Evolutionary conservation across 2,888 invertebrate species (phyloP), one percentile per base, ranked within the genome.

Genomic region (Xestia xanthographa): DNA sequence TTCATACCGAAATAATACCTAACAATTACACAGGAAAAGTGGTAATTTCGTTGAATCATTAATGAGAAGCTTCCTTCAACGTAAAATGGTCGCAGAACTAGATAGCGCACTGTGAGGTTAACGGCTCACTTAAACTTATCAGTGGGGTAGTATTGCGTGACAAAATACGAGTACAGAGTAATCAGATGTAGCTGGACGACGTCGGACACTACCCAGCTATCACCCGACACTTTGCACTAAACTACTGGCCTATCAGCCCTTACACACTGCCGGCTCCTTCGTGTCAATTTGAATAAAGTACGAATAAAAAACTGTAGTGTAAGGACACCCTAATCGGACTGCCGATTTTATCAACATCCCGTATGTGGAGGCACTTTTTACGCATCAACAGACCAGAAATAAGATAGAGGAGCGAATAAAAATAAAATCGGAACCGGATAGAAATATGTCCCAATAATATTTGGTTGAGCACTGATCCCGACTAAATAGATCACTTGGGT

Each of bases 231-330:
- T 90, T 86, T 86, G 82, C 88, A 92, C 91, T 93, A 93, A 94
- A 95, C 91, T 92, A 91, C 90, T 89, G 80, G 88, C 91, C 92
- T 94, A 93, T 94, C 94, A 90, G 93, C 89, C 88, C 91, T 94
- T 93, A 94, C 94, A 92, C 92, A 88, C 94, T 91, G 91, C 89
- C 92, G 91, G 91, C 89, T 92, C 88, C 87, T 89, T 91, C 89
- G 86, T 90, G 92, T 92, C 94, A 90, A 93, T 94, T 94, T 94
- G 92, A 94, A 94, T 94, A 94, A 94, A 93, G 91, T 91, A 89
- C 89, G 89, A 93, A 92, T 93, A 93, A 94, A 93, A 91, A 94
- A 92, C 91, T 92, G 90, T 92, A 91, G 91, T 91, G 90, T 92
- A 91, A 91, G 92, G 91, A 90, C 89, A 89, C 89, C 91, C 91